These are phyloP conservation scores for Periophthalmodon schlosseri DNA, from an alignment of 2,113 vertebrate species.

Conservation along the genomic window DNA sequence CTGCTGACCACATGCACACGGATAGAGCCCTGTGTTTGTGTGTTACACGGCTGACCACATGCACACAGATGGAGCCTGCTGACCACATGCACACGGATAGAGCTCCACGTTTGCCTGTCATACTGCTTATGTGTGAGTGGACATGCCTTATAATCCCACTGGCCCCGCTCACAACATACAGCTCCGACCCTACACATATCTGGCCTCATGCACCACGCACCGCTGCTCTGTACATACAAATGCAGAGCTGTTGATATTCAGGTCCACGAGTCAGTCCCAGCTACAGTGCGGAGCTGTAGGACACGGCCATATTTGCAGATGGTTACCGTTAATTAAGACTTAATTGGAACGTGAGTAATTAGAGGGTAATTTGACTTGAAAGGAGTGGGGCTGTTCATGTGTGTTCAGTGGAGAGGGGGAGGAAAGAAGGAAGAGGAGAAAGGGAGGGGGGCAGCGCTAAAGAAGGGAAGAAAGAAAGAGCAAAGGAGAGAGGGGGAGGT, in stretches of 20 bases:
- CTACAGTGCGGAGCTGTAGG: conserved; percentile 36
- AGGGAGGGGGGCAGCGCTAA: neutral
- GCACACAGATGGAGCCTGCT: conserved; percentile 34
- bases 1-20: neutral
- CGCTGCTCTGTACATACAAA: conserved; percentile 29
- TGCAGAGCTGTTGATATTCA: conserved; percentile 44
- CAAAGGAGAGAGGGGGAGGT: neutral
- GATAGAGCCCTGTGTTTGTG: conserved; percentile 28
- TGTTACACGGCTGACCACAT: too few relatives aligned
- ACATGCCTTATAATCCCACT: conserved; percentile 14
- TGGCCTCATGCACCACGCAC: conserved; percentile 31
- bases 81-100: conserved; percentile 46
- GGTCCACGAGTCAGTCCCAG: conserved; percentile 30
- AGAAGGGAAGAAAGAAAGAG: neutral
- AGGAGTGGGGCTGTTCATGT: conserved; percentile 45
- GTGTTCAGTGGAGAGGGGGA: conserved; percentile 30
- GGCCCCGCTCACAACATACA: conserved; percentile 26
- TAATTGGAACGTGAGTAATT: conserved; percentile 77
- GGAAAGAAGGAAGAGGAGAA: neutral
- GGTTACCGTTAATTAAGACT: conserved; percentile 73
- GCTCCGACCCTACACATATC: conserved; percentile 45
- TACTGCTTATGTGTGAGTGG: conserved; percentile 14
- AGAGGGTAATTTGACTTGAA: conserved; percentile 70
- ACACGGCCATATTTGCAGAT: conserved; percentile 63
- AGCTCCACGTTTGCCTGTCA: neutral